phyloP scores from a whole-genome alignment of 2,113 vertebrate species.

The Pituophis catenifer region DNA sequence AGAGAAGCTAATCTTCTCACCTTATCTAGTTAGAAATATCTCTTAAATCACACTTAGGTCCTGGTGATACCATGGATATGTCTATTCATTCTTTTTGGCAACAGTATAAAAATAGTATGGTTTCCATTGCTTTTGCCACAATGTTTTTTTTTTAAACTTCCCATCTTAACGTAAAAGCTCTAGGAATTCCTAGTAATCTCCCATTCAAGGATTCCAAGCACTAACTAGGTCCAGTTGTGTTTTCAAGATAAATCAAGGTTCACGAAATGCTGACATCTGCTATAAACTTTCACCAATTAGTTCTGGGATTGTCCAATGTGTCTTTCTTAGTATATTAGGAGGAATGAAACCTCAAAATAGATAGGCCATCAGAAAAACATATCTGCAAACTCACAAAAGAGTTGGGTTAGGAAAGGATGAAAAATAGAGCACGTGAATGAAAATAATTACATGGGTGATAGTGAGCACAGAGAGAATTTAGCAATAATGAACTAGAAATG shows the following conservation, averaged over 20 bases:
- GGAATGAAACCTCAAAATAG: background rate
- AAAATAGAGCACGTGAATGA: background rate
- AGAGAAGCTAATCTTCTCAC: background rate
- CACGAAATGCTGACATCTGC: background rate
- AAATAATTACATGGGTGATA: background rate
- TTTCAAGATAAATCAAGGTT: background rate
- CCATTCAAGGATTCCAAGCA: background rate
- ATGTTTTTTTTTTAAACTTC: background rate
- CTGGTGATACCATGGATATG: background rate
- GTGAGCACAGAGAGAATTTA: background rate
- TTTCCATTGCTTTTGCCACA: background rate
- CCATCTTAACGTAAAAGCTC: background rate
- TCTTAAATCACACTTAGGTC: background rate
- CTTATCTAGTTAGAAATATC: background rate
- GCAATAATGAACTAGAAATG: background rate
- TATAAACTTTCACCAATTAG: background rate
- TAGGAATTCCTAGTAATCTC: background rate
- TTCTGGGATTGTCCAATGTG: background rate
- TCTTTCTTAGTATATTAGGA: background rate
- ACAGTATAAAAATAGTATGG: background rate
- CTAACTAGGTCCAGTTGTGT: background rate
- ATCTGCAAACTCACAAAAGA: background rate
- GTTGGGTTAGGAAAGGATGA: background rate
- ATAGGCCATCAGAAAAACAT: background rate
- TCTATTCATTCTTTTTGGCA: background rate